Conservation (phyloP, 1,140 invertebrate species). For the Triops longicaudatus region DNA sequence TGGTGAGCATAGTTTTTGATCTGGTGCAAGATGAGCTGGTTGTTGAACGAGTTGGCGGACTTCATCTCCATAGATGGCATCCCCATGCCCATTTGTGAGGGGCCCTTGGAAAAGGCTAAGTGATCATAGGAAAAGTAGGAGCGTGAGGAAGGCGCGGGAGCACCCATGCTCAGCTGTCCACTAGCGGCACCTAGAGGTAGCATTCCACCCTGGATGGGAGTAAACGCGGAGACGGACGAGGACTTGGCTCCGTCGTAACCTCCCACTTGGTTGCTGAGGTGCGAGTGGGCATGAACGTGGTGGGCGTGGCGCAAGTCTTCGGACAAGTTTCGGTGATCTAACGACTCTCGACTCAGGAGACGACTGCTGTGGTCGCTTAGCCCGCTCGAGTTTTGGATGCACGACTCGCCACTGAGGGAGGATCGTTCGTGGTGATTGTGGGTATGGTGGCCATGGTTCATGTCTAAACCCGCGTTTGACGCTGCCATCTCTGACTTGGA, state of each 20-base stretch:
- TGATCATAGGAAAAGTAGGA: constrained; percentile 84
- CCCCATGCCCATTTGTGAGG: constrained; percentile 32
- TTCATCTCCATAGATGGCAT: constrained; percentile 41
- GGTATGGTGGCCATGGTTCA: constrained; percentile 51
- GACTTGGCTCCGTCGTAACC: constrained; percentile 36
- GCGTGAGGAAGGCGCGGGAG: constrained; percentile 55
- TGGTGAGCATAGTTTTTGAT: constrained; percentile 94
- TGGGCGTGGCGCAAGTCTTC: constrained; percentile 35
- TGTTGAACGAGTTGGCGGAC: constrained; percentile 57
- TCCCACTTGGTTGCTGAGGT: constrained; percentile 37
- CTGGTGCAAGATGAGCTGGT: constrained; percentile 90
- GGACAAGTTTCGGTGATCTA: constrained; percentile 30
- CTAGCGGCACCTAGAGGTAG: constrained; percentile 36
- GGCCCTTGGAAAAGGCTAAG: constrained; percentile 61
- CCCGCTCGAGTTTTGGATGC: constrained; percentile 1
- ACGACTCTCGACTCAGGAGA: not conserved
- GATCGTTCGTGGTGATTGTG: constrained; percentile 40
- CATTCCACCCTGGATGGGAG: constrained; percentile 71
- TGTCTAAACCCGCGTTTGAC: constrained; percentile 39
- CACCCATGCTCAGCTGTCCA: constrained; percentile 36
- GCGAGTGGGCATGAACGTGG: constrained; percentile 32
- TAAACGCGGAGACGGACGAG: constrained; percentile 74
- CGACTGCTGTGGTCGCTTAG: constrained; percentile 51
- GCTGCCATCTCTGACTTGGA: constrained; percentile 31
- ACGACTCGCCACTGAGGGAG: constrained; percentile 22